Percentiles rank a stretch among this genome's conserved stretches.
phyloP scores from a whole-genome alignment of 2,888 invertebrate genomes.

The Allophyes oxyacanthae region DNA sequence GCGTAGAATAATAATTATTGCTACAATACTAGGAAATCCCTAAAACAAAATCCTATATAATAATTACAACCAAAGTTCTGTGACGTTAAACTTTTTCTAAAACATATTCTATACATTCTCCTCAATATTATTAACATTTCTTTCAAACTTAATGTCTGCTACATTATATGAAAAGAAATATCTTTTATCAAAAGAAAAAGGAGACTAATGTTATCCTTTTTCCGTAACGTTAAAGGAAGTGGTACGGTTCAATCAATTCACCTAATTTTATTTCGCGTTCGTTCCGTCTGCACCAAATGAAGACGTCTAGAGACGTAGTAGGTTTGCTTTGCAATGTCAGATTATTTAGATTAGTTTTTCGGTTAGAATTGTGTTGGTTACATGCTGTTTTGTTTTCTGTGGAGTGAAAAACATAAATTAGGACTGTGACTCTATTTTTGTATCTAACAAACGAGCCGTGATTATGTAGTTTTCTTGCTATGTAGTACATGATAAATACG shows the following conservation, averaged over 20 bases:
- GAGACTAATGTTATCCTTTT: conserved; percentile 35
- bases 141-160: conserved; percentile 26
- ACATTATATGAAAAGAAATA: conserved; percentile 43
- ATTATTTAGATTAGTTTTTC: conserved; percentile 15
- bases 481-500: no score
- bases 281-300: conserved; percentile 27
- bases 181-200: conserved; percentile 30
- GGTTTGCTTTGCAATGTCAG: conserved; percentile 3
- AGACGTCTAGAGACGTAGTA: not conserved
- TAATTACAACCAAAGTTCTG: no score
- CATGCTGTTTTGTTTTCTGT: no score
- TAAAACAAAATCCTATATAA: no score
- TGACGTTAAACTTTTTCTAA: no score
- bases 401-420: no score
- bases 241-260: conserved; percentile 48
- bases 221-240: conserved; percentile 23
- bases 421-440: no score
- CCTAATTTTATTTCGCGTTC: conserved; percentile 48
- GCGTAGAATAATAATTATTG: no score
- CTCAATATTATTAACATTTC: conserved; percentile 27
- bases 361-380: not conserved
- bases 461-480: no score
- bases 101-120: no score
- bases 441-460: no score
- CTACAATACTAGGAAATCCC: no score